Conservation (phyloP, 2,888 invertebrate genomes). For the Matsumyia berberina region DNA sequence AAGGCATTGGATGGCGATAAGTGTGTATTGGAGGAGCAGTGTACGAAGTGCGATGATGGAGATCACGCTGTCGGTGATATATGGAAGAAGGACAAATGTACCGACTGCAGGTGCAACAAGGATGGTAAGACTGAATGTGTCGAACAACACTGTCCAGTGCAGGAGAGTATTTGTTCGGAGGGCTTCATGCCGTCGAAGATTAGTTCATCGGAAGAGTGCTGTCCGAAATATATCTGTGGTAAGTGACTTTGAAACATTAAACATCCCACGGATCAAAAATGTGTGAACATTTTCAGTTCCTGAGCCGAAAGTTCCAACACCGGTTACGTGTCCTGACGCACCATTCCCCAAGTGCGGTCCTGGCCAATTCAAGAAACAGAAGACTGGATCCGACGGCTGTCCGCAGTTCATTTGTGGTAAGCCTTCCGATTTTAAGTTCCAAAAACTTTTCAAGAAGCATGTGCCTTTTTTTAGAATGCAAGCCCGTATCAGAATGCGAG, state of each 20-base stretch:
- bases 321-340: constrained; percentile 87
- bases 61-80: constrained; percentile 88
- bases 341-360: constrained; percentile 89
- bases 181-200: constrained; percentile 86
- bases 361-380: constrained; percentile 89
- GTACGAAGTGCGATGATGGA: constrained; percentile 90
- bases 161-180: constrained; percentile 87
- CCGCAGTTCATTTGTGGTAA: constrained; percentile 90
- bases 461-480: constrained; percentile 87
- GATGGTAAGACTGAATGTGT: constrained; percentile 87
- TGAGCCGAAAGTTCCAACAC: constrained; percentile 84
- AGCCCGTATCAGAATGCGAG: constrained; percentile 89
- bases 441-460: constrained; percentile 65
- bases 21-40: constrained; percentile 89
- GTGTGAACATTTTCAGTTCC: constrained; percentile 84
- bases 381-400: constrained; percentile 88
- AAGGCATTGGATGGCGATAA: constrained; percentile 89
- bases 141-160: constrained; percentile 86
- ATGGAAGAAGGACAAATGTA: constrained; percentile 90
- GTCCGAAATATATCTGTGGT: constrained; percentile 88
- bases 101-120: constrained; percentile 88
- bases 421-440: constrained; percentile 63
- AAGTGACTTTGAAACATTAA: neutral
- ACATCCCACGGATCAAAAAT: neutral
- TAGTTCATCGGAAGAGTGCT: constrained; percentile 87